Conservation (phyloP, 2,888 invertebrate genomes). For the Pammene aurita region DNA sequence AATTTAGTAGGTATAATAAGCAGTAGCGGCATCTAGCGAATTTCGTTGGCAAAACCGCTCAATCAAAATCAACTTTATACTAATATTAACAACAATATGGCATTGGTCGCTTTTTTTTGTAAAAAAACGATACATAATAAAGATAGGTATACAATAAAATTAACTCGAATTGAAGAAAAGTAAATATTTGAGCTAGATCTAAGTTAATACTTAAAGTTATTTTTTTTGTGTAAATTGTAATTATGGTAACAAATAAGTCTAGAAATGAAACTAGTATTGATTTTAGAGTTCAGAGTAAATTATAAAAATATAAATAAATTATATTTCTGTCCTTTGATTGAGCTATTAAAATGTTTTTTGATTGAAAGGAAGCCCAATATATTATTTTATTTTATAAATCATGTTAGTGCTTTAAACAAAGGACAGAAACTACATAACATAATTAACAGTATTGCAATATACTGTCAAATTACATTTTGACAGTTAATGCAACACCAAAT, state of each 20-base stretch:
- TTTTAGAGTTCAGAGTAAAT: constrained; percentile 16
- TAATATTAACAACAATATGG: constrained; percentile 35
- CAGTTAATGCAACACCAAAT: constrained; percentile 7
- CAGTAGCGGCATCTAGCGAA: constrained; percentile 23
- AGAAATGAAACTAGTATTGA: constrained; percentile 12
- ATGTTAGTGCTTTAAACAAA: constrained; percentile 5
- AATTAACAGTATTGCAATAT: not conserved
- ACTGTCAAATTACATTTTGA: constrained; percentile 22
- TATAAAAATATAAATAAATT: constrained; percentile 30
- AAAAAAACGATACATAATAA: constrained; percentile 35
- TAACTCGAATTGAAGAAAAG: constrained; percentile 18
- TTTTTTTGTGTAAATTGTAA: constrained; percentile 25
- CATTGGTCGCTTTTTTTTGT: constrained; percentile 35
- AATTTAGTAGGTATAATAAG: not conserved
- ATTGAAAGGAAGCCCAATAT: constrained; percentile 26
- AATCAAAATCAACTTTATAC: constrained; percentile 23
- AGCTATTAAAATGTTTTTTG: not conserved
- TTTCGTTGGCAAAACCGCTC: constrained; percentile 1
- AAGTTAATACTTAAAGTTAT: constrained; percentile 23
- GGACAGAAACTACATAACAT: constrained; percentile 15
- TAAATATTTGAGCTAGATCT: constrained; percentile 36
- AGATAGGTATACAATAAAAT: constrained; percentile 8
- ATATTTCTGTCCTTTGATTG: constrained; percentile 5
- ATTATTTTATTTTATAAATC: constrained; percentile 1
- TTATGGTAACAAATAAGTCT: constrained; percentile 35